Conservation (phyloP, 2,797 vertebrate species). For the Pangasius mekongensis region DNA sequence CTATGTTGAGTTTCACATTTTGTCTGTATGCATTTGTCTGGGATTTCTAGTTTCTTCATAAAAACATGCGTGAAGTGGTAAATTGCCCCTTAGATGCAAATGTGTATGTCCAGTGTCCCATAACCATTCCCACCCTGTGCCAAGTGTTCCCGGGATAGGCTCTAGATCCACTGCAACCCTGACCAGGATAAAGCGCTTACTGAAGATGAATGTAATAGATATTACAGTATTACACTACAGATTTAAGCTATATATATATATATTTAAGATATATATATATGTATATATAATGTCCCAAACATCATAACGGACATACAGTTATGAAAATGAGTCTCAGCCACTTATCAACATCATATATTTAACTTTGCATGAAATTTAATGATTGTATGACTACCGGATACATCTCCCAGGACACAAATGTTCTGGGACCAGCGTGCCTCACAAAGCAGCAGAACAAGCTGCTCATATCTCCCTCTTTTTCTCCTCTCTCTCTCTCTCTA, state of each 20-base stretch:
- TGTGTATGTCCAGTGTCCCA: neutral
- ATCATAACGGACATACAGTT: neutral
- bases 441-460: neutral
- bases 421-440: neutral
- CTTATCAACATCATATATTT: too few species aligned
- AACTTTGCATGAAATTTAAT: neutral
- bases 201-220: neutral
- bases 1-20: neutral
- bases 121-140: neutral
- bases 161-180: neutral
- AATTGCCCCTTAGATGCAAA: neutral
- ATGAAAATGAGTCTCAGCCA: neutral
- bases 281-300: neutral
- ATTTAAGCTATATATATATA: neutral
- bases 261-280: neutral
- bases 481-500: neutral
- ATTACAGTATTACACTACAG: neutral
- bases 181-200: neutral
- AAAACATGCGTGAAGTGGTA: neutral
- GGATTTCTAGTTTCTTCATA: neutral
- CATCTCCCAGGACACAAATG: neutral
- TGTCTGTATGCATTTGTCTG: neutral
- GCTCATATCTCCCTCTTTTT: neutral
- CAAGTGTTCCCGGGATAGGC: neutral
- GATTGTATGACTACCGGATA: slow-evolving; percentile 1